These are phyloP conservation scores for Folsomia manolachei DNA, from an alignment of 2,888 invertebrate genomes.

Conservation along the genomic window DNA sequence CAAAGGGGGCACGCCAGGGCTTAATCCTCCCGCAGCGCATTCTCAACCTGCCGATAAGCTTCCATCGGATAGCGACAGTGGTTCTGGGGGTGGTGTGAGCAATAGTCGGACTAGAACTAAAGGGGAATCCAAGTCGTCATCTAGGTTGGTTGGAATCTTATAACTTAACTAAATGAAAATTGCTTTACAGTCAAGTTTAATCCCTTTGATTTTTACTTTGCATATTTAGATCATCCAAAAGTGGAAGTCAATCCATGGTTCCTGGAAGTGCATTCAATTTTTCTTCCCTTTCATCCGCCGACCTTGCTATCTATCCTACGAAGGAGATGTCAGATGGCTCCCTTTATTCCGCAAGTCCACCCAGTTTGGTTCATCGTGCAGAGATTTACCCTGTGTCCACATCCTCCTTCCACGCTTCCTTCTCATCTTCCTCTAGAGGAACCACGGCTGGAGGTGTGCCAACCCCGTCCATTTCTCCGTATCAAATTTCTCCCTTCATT, in stretches of 20 bases:
- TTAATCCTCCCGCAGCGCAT: constrained; percentile 16
- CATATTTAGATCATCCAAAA: constrained; percentile 34
- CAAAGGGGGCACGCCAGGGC: background rate
- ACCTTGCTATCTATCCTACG: constrained; percentile 47
- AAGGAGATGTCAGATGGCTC: constrained; percentile 45
- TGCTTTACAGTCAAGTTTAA: too few relatives aligned
- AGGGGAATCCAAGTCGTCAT: constrained; percentile 32
- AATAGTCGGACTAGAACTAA: constrained; percentile 19
- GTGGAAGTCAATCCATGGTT: constrained; percentile 57
- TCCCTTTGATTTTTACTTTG: background rate
- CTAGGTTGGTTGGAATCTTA: background rate
- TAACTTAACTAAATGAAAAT: background rate
- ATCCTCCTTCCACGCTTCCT: constrained; percentile 45
- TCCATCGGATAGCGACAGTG: background rate
- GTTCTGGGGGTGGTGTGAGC: constrained; percentile 1
- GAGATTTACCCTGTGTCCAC: constrained; percentile 47
- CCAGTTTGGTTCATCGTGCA: constrained; percentile 43
- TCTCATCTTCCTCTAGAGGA: constrained; percentile 38
- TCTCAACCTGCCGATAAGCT: constrained; percentile 12
- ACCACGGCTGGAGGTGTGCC: constrained; percentile 39
- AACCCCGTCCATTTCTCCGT: constrained; percentile 42
- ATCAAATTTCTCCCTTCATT: constrained; percentile 44
- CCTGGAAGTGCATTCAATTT: constrained; percentile 83
- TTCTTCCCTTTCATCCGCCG: constrained; percentile 43
- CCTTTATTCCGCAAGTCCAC: constrained; percentile 41